Evolutionary conservation across 1,140 invertebrate genomes (phyloP), one percentile per base, ranked within the genome.

Genomic region (Gerris buenoi): DNA sequence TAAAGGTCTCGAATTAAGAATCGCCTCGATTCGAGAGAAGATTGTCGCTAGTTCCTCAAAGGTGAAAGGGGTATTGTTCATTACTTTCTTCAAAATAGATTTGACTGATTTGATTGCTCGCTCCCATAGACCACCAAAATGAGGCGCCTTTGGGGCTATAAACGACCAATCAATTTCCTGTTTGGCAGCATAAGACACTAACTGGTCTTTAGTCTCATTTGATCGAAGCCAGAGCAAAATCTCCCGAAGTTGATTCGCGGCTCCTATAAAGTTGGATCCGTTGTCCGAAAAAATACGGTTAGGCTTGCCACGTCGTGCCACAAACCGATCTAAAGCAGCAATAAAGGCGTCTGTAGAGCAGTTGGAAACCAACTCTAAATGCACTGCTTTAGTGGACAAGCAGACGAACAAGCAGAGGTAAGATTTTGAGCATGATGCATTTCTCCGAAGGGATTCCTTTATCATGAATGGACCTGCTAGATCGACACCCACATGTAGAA

Each of bases 381-480:
- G 79, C 23, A 79, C 66, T 1, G 77, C 79, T 59, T 73, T 74
- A 0, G 76, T 77, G 1, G 70, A 58, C 22, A 79, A 74, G 64
- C 78, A 81, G 5, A 79, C 73, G 65, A 80, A 81, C 2, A 81
- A 1, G 22, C 70, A 73, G 5, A 79, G 63, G 67, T 79, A 81
- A 1, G 69, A 72, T 66, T 81, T 81, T 2, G 71, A n/a, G 18
- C 58, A 63, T 5, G 70, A 70, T n/a, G 65, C 65, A 27, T 71
- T 71, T 26, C 74, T 67, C 14, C 70, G 64, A 25, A 68, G 69
- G 25, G 66, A 65, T 3, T 67, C 66, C 70, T 74, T 78, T 10
- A 78, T 70, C 0, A 69, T 25, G 25, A 81, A 75, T 0, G 78
- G 78, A 0, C 78, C 78, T 5, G 74, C 74, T 64, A 74, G 78